Evolutionary conservation across 2,888 invertebrate genomes (phyloP), one percentile per base, ranked within the genome.

Genomic region (Actias luna): DNA sequence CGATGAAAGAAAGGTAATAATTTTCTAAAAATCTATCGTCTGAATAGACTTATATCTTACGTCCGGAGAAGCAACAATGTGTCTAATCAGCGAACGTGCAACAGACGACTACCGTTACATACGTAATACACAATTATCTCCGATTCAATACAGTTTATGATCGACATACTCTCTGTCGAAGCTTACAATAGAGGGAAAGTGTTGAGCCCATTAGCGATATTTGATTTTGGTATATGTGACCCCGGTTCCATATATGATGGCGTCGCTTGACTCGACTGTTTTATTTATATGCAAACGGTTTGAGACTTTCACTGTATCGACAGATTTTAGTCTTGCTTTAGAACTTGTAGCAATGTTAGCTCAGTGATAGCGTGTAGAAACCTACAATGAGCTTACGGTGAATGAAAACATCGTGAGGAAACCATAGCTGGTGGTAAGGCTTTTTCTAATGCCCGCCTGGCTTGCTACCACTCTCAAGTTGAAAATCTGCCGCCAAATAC

Each of bases 121-220:
- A 84, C 27, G 46, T 50, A 50, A 16, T 55, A 29, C 29, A 60
- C 85, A 89, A 91, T 91, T 88, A 91, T 78, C 84, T 70, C 77
- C 85, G 86, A 89, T 89, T 89, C 87, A 84, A 66, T 76, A 80
- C n/a, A 80, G 78, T 77, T 50, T 50, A 76, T 77, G 74, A 73
- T 60, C 25, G 35, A 60, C 33, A 60, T 50, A 31, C 35, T 25
- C 35, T 25, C 22, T 35, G 22, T 33, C 50, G 22, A 79, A 81
- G 33, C 61, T 39, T 22, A 62, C 61, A 62, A 62, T 57, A 42
- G 61, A 62, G 57, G 57, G 61, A 62, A 62, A 62, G 61, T 62
- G 55, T 29, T 55, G 55, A 29, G 27, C n/a, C 29, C 27, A 55
- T 29, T 55, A 55, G 16, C 29, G 55, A 55, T 29, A 8, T 55